phyloP scores from a whole-genome alignment of 2,797 vertebrate genomes.

The Dipus sagitta region DNA sequence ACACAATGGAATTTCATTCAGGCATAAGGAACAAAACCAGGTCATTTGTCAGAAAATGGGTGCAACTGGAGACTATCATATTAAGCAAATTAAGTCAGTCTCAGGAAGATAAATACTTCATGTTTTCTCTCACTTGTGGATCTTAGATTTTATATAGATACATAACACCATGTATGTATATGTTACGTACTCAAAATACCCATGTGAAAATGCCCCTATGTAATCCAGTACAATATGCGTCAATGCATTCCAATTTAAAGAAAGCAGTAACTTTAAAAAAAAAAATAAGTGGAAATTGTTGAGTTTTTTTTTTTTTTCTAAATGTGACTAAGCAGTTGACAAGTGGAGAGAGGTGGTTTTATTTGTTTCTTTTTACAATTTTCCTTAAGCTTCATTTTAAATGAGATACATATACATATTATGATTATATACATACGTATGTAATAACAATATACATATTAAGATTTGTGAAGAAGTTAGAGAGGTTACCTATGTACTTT shows the following conservation, averaged over 20 bases:
- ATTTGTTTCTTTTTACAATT: not conserved
- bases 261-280: not conserved
- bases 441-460: not conserved
- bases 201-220: not conserved
- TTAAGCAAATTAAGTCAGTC: not conserved
- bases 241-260: not conserved
- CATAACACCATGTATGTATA: not conserved
- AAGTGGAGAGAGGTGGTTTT: not conserved
- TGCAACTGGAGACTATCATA: not conserved
- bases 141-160: not conserved
- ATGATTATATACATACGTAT: no score
- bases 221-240: not conserved
- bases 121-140: not conserved
- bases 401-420: not conserved
- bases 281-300: not conserved
- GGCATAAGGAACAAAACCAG: not conserved
- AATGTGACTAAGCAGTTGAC: not conserved
- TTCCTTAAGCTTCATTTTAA: slow-evolving; percentile 14
- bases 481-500: not conserved
- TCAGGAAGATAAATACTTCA: not conserved
- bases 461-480: not conserved
- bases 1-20: not conserved
- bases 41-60: not conserved
- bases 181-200: not conserved
- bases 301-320: not conserved